Percentiles rank a stretch among this genome's conserved stretches.
phyloP scores from a whole-genome alignment of 1,140 invertebrate genomes.

The Papilio dardanus region DNA sequence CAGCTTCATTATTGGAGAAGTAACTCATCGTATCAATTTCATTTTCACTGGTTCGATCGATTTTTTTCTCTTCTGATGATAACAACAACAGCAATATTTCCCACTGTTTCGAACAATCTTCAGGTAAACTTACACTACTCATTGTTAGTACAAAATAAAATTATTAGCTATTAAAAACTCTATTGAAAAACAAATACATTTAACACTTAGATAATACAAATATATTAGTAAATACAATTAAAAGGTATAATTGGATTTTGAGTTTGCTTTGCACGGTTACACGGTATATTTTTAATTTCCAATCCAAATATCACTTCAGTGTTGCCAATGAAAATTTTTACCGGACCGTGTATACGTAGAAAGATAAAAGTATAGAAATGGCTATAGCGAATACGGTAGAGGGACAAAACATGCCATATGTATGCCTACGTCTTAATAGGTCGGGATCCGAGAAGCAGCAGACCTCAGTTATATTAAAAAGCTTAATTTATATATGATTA shows the following conservation, averaged over 20 bases:
- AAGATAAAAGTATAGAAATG: too few species aligned
- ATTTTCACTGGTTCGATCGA: conserved; percentile 63
- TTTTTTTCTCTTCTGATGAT: conserved; percentile 74
- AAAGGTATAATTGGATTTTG: background rate
- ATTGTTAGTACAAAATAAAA: conserved; percentile 45
- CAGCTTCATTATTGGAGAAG: conserved; percentile 66
- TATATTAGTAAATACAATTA: conserved; percentile 15
- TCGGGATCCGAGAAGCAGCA: too few species aligned
- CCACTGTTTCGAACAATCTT: conserved; percentile 73
- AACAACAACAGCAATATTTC: conserved; percentile 69
- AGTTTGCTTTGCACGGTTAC: background rate
- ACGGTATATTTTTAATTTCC: too few species aligned
- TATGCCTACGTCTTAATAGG: too few species aligned
- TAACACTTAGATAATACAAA: conserved; percentile 6
- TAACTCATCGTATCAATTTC: conserved; percentile 73
- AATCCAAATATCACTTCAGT: background rate
- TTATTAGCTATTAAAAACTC: conserved; percentile 20
- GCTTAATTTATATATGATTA: too few species aligned
- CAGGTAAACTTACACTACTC: conserved; percentile 55
- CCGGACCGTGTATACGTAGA: too few species aligned
- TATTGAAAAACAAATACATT: conserved; percentile 17
- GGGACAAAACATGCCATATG: too few species aligned
- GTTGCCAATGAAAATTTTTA: too few species aligned
- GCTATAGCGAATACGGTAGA: too few species aligned
- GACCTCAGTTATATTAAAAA: too few species aligned